phyloP scores from a whole-genome alignment of 2,888 invertebrate species.

The Cloeon dipterum region DNA sequence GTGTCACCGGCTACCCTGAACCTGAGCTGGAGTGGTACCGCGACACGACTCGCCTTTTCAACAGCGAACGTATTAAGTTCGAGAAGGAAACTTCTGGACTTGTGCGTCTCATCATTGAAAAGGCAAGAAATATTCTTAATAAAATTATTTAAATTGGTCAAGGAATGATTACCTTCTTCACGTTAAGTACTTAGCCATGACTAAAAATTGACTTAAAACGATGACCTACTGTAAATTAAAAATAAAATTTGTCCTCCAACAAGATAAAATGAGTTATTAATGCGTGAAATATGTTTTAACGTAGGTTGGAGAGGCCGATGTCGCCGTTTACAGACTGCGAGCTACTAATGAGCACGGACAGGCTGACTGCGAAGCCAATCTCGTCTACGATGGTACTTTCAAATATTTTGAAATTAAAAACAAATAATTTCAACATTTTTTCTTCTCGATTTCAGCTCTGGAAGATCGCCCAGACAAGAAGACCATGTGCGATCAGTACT shows the following conservation, averaged over 20 bases:
- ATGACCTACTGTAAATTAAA: background rate
- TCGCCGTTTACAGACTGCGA: constrained; percentile 62
- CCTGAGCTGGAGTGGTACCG: constrained; percentile 75
- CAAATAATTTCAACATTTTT: constrained; percentile 4
- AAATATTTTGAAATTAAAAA: no score
- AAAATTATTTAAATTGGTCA: no score
- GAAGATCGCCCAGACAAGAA: constrained; percentile 21
- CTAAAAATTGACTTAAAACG: no score
- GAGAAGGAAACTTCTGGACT: constrained; percentile 66
- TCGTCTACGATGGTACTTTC: constrained; percentile 55
- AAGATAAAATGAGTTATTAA: no score
- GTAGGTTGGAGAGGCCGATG: constrained; percentile 29
- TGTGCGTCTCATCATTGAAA: constrained; percentile 54
- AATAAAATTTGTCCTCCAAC: no score
- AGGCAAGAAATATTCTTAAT: constrained; percentile 25
- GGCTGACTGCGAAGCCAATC: constrained; percentile 52
- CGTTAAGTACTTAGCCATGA: no score
- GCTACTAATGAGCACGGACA: constrained; percentile 70
- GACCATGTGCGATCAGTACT: constrained; percentile 42
- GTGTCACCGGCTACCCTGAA: constrained; percentile 65
- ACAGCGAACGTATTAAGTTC: constrained; percentile 59
- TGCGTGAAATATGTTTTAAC: no score
- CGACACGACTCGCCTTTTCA: constrained; percentile 53
- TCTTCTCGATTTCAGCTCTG: constrained; percentile 23
- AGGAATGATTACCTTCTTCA: no score